Base-by-base conservation (phyloP, 1,140 invertebrate genomes). In the Probaryconus sp. region DNA sequence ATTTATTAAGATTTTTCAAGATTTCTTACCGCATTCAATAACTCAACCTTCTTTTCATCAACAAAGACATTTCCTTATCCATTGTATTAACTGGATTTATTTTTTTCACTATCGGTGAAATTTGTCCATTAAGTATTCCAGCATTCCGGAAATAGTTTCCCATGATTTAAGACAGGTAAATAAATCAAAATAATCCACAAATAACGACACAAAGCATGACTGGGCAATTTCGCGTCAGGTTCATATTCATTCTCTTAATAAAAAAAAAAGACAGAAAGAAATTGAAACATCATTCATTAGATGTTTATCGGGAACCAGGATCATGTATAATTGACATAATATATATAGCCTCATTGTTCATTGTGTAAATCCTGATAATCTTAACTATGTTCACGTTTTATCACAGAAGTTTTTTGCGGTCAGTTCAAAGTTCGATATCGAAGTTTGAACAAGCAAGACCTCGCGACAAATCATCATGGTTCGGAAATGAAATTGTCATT, bases 401-500 rank as follows among this genome's bases (percentile, higher is more conserved):
- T n/a, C 3, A 7, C 51, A 26, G 42, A 60, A 40, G 37, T 37
- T 18, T 20, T 35, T 30, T 9, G 28, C 24, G 61, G 43, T 58
- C 38, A n/a, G n/a, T n/a, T n/a, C 3, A 58, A 11, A 65, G 45
- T 30, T 56, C 33, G 24, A 43, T 28, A 33, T 77, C 65, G 70
- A 68, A 50, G 69, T 69, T 74, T 60, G n/a, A 56, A 53, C 74
- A 48, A 55, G 64, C 51, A 58, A 80, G 79, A 68, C 74, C 74
- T 68, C 68, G 76, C 67, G 68, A 72, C 65, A 47, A 24, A 33
- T 38, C 55, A 38, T 24, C 50, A 37, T 40, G 31, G 37, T 76
- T 43, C 50, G 40, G 40, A 64, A 78, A 81, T 72, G 76, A 82
- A 82, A 81, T 80, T 74, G 55, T 79, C 73, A 72, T 63, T 58